Percentiles rank a stretch among this genome's conserved stretches.
phyloP scores from a whole-genome alignment of 2,113 vertebrate genomes.

The Hydrochoerus hydrochaeris region DNA sequence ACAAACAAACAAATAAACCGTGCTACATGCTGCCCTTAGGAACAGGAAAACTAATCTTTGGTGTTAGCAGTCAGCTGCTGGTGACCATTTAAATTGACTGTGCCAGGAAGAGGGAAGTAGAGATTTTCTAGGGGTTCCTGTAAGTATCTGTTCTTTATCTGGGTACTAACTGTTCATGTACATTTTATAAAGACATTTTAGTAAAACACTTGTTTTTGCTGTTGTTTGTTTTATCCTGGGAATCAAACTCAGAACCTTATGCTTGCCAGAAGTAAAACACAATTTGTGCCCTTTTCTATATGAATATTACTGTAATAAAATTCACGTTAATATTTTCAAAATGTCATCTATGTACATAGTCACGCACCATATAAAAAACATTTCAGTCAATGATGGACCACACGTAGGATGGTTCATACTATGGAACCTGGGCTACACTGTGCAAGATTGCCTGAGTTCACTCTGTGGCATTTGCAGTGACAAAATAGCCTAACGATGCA shows the following conservation, averaged over 20 bases:
- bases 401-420: accelerated
- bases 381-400: neutral
- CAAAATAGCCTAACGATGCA: neutral
- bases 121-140: neutral
- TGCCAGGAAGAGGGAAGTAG: neutral
- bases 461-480: neutral
- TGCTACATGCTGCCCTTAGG: neutral
- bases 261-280: neutral
- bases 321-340: neutral
- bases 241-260: too few relatives aligned
- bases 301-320: neutral
- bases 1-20: neutral
- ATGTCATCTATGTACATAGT: neutral
- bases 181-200: neutral
- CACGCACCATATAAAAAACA: neutral
- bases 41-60: neutral
- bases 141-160: neutral
- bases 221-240: too few relatives aligned
- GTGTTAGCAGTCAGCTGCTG: neutral
- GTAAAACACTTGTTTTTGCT: neutral
- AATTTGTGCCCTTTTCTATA: neutral
- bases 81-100: too few relatives aligned
- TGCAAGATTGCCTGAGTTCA: neutral
- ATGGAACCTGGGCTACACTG: neutral
- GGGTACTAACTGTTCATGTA: neutral